A percentile compares a stretch with the other conserved stretches of the same genome.
Conservation (phyloP, 2,113 vertebrate species). For the Saccopteryx leptura region DNA sequence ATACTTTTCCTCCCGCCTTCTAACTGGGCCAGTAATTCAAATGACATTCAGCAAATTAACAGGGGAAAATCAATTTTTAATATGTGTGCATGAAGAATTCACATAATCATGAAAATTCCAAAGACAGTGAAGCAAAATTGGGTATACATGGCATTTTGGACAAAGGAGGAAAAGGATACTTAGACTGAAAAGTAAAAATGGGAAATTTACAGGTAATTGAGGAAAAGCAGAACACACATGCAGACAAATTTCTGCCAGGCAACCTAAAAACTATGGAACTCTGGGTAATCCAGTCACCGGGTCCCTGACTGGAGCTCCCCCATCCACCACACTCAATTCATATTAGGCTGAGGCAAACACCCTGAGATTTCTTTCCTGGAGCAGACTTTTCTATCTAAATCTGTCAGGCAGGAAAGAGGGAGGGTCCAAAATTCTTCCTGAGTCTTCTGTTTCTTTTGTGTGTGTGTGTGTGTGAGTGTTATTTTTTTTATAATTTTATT, state of each 20-base stretch:
- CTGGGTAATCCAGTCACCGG: not conserved
- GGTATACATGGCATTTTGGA: not conserved
- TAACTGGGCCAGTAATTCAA: not conserved
- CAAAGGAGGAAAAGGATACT: not conserved
- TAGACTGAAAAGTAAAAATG: not conserved
- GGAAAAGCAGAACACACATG: not conserved
- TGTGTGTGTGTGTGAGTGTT: too few species aligned
- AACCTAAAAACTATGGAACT: not conserved
- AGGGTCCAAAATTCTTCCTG: not conserved
- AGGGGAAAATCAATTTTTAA: not conserved
- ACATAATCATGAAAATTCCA: not conserved
- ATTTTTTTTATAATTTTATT: too few species aligned
- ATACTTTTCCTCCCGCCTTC: not conserved
- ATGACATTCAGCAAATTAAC: not conserved
- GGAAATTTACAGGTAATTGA: not conserved
- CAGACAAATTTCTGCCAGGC: not conserved
- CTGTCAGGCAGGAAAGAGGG: not conserved
- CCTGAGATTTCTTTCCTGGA: not conserved
- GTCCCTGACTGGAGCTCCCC: not conserved
- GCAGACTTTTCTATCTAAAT: not conserved
- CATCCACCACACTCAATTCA: not conserved
- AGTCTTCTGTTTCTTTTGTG: too few species aligned
- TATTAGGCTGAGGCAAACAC: not conserved
- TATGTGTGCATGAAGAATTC: not conserved
- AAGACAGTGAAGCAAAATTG: not conserved